phyloP scores from a whole-genome alignment of 1,140 invertebrate species.

The Drosophila tsacasi region DNA sequence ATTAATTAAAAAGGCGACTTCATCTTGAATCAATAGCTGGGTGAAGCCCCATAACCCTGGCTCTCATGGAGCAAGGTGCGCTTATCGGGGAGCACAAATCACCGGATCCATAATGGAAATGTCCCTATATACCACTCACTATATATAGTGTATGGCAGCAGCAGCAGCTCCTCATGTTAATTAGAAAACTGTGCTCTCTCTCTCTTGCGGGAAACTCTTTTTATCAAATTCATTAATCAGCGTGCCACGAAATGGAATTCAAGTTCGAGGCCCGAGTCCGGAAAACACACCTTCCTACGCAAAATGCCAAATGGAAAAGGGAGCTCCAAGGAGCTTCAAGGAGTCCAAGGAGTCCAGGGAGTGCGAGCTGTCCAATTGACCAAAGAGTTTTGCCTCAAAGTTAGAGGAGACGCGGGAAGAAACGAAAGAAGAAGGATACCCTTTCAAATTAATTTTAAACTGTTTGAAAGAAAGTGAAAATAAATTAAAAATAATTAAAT shows the following conservation, averaged over 20 bases:
- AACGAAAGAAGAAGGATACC: neutral
- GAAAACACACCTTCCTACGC: constrained; percentile 57
- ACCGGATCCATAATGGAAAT: constrained; percentile 70
- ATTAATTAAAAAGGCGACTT: constrained; percentile 59
- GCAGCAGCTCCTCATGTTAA: constrained; percentile 61
- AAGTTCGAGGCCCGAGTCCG: constrained; percentile 23
- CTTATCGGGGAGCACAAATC: constrained; percentile 74
- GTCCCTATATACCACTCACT: constrained; percentile 45
- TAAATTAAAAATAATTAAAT: neutral
- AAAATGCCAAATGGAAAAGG: constrained; percentile 7
- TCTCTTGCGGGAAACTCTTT: constrained; percentile 48
- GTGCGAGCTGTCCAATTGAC: constrained; percentile 46
- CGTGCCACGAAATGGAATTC: constrained; percentile 51
- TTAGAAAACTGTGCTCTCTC: constrained; percentile 57
- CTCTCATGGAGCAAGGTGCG: constrained; percentile 33
- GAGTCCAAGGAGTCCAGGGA: neutral
- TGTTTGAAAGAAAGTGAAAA: neutral
- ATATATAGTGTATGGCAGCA: constrained; percentile 7
- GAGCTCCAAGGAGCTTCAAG: neutral
- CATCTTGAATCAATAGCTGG: constrained; percentile 51
- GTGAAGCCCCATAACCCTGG: constrained; percentile 32
- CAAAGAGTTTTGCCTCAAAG: constrained; percentile 51
- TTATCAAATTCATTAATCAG: constrained; percentile 81
- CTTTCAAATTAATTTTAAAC: neutral
- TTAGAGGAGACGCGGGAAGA: neutral